phyloP scores from a whole-genome alignment of 2,113 vertebrate species.

The Notechis scutatus region DNA sequence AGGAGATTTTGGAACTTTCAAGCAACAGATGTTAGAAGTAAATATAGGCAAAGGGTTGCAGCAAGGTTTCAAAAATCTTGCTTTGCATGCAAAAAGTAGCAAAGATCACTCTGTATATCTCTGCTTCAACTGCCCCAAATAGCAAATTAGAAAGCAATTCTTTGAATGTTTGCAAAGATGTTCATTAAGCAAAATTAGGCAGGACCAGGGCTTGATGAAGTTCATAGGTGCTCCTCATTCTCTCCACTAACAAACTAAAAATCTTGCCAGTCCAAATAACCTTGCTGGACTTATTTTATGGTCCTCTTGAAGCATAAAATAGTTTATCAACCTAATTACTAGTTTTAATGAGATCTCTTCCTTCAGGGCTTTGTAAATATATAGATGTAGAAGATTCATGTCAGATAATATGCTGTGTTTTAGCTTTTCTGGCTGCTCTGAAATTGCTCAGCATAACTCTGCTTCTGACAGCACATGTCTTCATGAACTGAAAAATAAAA shows the following conservation, averaged over 20 bases:
- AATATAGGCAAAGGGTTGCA: background rate
- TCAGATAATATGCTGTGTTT: background rate
- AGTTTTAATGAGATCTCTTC: constrained; percentile 21
- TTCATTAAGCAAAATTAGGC: background rate
- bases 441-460: constrained; percentile 7
- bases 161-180: background rate
- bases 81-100: background rate
- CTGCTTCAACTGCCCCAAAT: background rate
- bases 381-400: constrained; percentile 8
- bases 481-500: constrained; percentile 11
- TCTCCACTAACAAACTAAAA: background rate
- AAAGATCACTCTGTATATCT: background rate
- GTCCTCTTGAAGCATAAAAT: constrained; percentile 12
- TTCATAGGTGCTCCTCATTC: background rate
- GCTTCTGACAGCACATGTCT: constrained; percentile 3
- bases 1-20: background rate
- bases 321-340: constrained; percentile 7
- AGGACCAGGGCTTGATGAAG: too few species aligned
- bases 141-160: background rate
- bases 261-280: background rate
- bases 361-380: background rate
- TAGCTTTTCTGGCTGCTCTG: constrained; percentile 8
- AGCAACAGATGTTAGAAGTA: background rate
- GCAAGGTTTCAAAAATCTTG: background rate
- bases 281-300: background rate